phyloP scores from a whole-genome alignment of 2,797 vertebrate genomes.

The Gymnocypris eckloni region DNA sequence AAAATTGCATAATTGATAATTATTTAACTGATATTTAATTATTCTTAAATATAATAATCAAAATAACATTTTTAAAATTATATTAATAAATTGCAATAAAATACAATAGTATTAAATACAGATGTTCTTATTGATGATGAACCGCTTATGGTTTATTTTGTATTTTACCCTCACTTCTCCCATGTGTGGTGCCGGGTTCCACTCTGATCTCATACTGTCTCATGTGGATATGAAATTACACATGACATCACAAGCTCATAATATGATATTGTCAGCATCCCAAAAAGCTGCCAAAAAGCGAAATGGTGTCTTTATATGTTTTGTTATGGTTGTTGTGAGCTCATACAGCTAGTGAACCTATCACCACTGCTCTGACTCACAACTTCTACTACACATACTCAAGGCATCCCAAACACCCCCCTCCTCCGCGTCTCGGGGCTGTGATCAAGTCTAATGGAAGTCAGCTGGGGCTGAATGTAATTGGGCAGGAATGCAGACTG shows the following conservation, averaged over 20 bases:
- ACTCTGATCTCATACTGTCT: slow-evolving; percentile 45
- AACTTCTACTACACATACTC: slow-evolving; percentile 35
- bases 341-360: slow-evolving; percentile 58
- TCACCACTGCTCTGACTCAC: slow-evolving; percentile 58
- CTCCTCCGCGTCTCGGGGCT: slow-evolving; percentile 55
- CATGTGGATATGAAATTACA: slow-evolving; percentile 22
- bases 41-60: too few species aligned
- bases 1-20: too few species aligned
- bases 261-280: neutral
- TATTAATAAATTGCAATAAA: neutral
- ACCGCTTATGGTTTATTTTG: neutral
- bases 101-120: slow-evolving; percentile 18
- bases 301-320: slow-evolving; percentile 48
- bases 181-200: slow-evolving; percentile 13
- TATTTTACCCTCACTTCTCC: slow-evolving; percentile 11
- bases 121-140: slow-evolving; percentile 17
- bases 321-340: slow-evolving; percentile 48
- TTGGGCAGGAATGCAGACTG: slow-evolving; percentile 79
- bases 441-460: slow-evolving; percentile 79
- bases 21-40: too few species aligned
- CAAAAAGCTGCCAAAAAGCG: slow-evolving; percentile 13
- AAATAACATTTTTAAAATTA: too few species aligned
- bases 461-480: slow-evolving; percentile 79
- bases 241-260: slow-evolving; percentile 29
- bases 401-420: slow-evolving; percentile 15